These are phyloP conservation scores for Turnix velox DNA, from an alignment of 2,113 vertebrate genomes.

Conservation along the genomic window DNA sequence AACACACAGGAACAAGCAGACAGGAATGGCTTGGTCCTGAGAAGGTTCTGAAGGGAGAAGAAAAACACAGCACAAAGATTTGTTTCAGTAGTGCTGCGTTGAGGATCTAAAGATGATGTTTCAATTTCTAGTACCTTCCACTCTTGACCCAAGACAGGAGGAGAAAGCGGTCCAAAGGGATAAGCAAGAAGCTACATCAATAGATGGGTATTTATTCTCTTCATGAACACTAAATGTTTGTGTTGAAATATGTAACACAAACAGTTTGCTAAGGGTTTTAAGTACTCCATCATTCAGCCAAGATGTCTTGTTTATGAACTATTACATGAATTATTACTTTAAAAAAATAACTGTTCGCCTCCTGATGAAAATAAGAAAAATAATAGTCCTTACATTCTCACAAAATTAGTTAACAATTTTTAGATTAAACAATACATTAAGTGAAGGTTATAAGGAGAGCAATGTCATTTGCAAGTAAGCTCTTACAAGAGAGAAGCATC, in stretches of 20 bases:
- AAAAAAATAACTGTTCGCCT: not conserved
- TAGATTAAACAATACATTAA: not conserved
- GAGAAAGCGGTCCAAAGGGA: not conserved
- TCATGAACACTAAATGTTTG: not conserved
- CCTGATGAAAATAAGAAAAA: not conserved
- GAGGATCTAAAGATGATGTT: not conserved
- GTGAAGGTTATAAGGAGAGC: not conserved
- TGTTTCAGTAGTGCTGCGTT: not conserved
- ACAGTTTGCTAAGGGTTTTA: not conserved
- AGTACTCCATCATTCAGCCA: not conserved
- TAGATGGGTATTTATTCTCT: not conserved
- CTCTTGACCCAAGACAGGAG: not conserved
- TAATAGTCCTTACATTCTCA: not conserved
- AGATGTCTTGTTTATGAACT: not conserved
- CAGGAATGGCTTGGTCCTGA: not conserved
- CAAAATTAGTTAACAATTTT: not conserved
- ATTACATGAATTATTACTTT: not conserved
- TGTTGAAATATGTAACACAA: not conserved
- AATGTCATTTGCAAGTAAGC: not conserved
- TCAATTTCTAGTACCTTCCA: not conserved
- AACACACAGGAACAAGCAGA: not conserved
- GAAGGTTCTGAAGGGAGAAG: not conserved
- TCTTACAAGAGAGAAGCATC: not conserved
- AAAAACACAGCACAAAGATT: not conserved
- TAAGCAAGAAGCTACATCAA: not conserved